Conservation (phyloP, 1,140 invertebrate species). For the Macrocentrus cingulum region DNA sequence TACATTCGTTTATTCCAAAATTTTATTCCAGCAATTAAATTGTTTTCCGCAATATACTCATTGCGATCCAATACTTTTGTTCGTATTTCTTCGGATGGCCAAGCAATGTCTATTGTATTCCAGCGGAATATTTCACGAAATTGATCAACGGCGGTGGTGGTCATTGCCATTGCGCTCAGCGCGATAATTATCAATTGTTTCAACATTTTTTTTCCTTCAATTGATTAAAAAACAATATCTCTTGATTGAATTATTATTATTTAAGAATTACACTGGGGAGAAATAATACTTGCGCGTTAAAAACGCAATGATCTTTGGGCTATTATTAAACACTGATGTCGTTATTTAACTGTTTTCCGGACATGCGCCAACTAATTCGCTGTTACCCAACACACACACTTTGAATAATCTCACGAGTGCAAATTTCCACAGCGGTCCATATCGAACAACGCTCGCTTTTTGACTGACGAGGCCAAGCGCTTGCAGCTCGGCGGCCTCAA, state of each 20-base stretch:
- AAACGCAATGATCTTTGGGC: slow-evolving; percentile 1
- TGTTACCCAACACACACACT: background rate
- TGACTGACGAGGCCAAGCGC: slow-evolving; percentile 31
- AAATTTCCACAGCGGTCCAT: slow-evolving; percentile 20
- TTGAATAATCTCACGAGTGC: background rate
- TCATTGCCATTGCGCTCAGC: slow-evolving; percentile 16
- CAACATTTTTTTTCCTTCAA: slow-evolving; percentile 16
- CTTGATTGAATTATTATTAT: background rate
- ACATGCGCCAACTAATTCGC: slow-evolving; percentile 17
- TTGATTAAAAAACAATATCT: background rate
- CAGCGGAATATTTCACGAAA: slow-evolving; percentile 57
- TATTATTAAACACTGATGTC: slow-evolving; percentile 13
- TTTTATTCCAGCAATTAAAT: slow-evolving; percentile 65
- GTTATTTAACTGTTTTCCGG: slow-evolving; percentile 18
- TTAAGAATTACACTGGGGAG: background rate
- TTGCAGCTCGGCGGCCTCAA: too few species aligned
- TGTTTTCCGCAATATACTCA: slow-evolving; percentile 65
- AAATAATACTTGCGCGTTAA: background rate
- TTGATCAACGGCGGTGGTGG: slow-evolving; percentile 42
- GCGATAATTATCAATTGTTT: slow-evolving; percentile 23
- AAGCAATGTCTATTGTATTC: slow-evolving; percentile 49
- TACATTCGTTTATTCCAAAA: slow-evolving; percentile 66
- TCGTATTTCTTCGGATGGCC: slow-evolving; percentile 49
- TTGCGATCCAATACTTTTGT: slow-evolving; percentile 53
- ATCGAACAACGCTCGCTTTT: slow-evolving; percentile 27